These are phyloP conservation scores for Leistus spinibarbis DNA, from an alignment of 2,888 invertebrate genomes.

Conservation along the genomic window DNA sequence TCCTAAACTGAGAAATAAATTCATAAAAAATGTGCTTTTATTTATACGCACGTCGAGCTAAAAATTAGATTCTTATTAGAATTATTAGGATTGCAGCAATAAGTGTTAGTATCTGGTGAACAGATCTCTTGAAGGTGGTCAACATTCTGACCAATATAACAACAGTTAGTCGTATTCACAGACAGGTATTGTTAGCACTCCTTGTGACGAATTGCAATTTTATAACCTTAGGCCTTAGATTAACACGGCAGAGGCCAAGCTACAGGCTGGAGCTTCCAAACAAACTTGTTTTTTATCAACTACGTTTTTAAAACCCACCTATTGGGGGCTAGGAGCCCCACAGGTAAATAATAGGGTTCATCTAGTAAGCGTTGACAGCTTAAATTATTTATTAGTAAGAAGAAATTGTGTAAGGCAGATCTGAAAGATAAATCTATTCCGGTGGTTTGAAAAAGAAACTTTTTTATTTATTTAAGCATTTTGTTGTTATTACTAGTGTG, in stretches of 20 bases:
- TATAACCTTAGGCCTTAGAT: background rate
- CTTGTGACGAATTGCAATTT: conserved; percentile 33
- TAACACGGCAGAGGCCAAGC: background rate
- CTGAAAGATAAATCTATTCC: background rate
- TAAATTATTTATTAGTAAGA: conserved; percentile 31
- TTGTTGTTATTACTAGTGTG: too few relatives aligned
- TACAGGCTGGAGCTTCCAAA: background rate
- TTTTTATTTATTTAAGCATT: too few relatives aligned
- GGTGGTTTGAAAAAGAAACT: too few relatives aligned
- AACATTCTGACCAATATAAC: background rate
- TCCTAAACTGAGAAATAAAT: too few relatives aligned
- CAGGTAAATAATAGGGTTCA: conserved; percentile 37
- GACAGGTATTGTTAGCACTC: conserved; percentile 31
- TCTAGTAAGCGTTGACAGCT: conserved; percentile 22
- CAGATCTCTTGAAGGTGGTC: background rate
- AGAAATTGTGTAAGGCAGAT: background rate
- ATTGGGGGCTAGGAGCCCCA: conserved; percentile 24
- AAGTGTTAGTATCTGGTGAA: background rate
- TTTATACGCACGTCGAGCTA: too few relatives aligned
- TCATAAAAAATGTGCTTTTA: too few relatives aligned
- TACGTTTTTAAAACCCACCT: background rate
- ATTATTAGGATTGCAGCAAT: too few relatives aligned
- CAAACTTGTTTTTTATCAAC: background rate
- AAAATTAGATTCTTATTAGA: too few relatives aligned
- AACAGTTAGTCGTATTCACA: background rate